These are phyloP conservation scores for Myiopsitta monachus DNA, from an alignment of 2,113 vertebrate genomes.

Conservation along the genomic window DNA sequence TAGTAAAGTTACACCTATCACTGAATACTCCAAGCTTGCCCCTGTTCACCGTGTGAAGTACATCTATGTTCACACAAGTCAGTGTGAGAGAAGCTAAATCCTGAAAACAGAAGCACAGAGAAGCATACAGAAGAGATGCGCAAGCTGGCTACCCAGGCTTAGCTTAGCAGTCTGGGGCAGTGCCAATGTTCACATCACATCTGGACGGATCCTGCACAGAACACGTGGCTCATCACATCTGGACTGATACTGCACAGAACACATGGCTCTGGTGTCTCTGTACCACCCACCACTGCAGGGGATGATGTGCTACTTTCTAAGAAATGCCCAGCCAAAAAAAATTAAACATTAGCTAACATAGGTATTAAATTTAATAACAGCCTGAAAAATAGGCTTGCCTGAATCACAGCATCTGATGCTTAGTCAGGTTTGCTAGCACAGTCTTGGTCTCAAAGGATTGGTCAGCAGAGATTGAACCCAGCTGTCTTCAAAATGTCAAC, in stretches of 20 bases:
- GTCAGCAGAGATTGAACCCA: slow-evolving; percentile 43
- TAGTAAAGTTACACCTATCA: neutral
- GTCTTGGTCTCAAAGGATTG: neutral
- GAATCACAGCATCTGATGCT: slow-evolving; percentile 28
- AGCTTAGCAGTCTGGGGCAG: neutral
- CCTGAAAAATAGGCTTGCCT: neutral
- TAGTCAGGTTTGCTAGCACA: slow-evolving; percentile 30
- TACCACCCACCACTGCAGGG: neutral
- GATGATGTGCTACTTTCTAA: slow-evolving; percentile 4
- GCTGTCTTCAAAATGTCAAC: slow-evolving; percentile 42
- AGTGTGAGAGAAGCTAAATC: neutral
- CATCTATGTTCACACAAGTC: neutral
- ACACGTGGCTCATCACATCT: slow-evolving; percentile 13
- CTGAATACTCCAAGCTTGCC: neutral
- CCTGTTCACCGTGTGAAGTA: neutral
- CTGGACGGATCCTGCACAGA: neutral
- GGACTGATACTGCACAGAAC: neutral
- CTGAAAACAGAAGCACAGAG: neutral
- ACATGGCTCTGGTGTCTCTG: neutral
- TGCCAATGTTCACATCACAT: slow-evolving; percentile 15
- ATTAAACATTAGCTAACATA: slow-evolving; percentile 7
- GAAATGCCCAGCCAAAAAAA: slow-evolving; percentile 1
- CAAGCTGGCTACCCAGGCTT: neutral
- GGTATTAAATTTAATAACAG: slow-evolving; percentile 14
- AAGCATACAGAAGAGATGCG: neutral